Evolutionary conservation across 2,888 invertebrate species (phyloP).

Genomic region (Ochlodes sylvanus): DNA sequence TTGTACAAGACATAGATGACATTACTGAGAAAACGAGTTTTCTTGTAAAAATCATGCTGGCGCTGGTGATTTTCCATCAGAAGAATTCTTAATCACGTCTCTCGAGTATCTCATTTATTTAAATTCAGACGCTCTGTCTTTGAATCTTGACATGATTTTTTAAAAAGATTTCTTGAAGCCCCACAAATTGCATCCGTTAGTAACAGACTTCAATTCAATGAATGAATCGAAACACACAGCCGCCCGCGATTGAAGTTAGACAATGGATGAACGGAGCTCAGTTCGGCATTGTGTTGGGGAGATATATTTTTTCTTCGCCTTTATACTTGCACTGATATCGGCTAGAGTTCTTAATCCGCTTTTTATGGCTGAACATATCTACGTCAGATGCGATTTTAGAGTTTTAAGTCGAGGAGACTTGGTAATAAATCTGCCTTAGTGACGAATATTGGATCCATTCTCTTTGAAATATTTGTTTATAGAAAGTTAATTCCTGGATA

Average conservation of each 20-base stretch:
- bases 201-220: constrained; percentile 30
- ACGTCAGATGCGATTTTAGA: constrained; percentile 1
- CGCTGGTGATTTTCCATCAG: too few relatives aligned
- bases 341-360: constrained; percentile 16
- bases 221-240: constrained; percentile 14
- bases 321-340: constrained; percentile 16
- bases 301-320: constrained; percentile 18
- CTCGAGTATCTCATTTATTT: neutral
- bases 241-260: constrained; percentile 14
- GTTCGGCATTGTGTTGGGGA: constrained; percentile 22
- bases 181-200: constrained; percentile 25
- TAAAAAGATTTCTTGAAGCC: neutral
- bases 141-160: neutral
- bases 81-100: too few relatives aligned
- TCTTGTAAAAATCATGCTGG: too few relatives aligned
- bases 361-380: constrained; percentile 6
- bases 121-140: neutral
- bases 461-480: too few relatives aligned
- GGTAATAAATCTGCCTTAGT: neutral
- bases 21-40: too few relatives aligned
- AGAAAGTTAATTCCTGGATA: too few relatives aligned
- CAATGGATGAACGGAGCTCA: constrained; percentile 17
- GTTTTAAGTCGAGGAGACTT: constrained; percentile 4
- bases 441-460: too few relatives aligned
- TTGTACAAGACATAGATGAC: too few relatives aligned